Percentiles rank a stretch among this genome's conserved stretches.
Conservation (phyloP, 2,113 vertebrate species). For the Pheucticus melanocephalus region DNA sequence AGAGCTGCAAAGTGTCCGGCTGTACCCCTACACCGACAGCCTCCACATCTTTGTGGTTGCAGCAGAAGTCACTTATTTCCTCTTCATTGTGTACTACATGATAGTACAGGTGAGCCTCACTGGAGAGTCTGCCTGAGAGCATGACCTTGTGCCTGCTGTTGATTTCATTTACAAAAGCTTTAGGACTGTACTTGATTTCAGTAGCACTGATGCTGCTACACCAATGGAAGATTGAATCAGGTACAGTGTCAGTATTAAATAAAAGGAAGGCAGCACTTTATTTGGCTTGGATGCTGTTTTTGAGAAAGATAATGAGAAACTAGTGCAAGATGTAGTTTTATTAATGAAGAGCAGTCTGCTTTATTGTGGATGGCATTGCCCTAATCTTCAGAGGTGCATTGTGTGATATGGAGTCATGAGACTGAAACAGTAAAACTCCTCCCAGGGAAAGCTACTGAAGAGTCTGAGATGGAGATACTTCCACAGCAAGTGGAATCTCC, state of each 20-base stretch:
- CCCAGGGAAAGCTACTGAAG: conserved; percentile 84
- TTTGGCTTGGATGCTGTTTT: background rate
- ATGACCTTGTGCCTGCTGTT: background rate
- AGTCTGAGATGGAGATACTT: conserved; percentile 85
- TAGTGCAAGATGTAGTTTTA: background rate
- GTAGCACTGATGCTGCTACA: background rate
- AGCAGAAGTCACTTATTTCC: conserved; percentile 87
- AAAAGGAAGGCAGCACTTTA: background rate
- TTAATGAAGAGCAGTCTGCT: background rate
- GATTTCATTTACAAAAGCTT: background rate
- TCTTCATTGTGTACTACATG: conserved; percentile 94
- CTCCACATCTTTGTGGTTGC: conserved; percentile 89
- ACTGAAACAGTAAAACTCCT: background rate
- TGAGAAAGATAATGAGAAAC: background rate
- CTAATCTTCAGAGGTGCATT: background rate
- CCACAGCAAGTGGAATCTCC: conserved; percentile 87
- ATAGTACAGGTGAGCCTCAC: conserved; percentile 81
- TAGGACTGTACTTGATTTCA: background rate
- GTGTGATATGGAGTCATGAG: background rate
- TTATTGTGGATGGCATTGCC: background rate
- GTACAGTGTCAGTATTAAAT: background rate
- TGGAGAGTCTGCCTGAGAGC: background rate
- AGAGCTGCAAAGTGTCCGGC: conserved; percentile 84
- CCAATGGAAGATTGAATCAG: background rate
- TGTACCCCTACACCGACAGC: conserved; percentile 86